Conservation (phyloP, 2,113 vertebrate genomes). For the Hypanus sabinus region DNA sequence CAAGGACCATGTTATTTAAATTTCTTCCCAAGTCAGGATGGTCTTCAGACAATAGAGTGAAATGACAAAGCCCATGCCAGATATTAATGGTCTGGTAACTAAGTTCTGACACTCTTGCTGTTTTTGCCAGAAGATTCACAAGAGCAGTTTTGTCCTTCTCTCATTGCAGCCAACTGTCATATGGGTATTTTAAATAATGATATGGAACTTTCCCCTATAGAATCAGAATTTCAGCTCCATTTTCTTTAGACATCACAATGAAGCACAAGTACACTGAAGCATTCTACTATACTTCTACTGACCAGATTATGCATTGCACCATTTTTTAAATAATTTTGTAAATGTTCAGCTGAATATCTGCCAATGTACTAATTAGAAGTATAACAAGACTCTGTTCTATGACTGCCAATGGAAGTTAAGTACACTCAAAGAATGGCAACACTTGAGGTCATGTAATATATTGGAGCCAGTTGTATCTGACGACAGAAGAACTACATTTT, state of each 20-base stretch:
- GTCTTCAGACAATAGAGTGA: background rate
- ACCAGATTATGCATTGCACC: background rate
- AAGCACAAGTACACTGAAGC: background rate
- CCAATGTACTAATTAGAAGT: background rate
- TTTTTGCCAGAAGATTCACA: background rate
- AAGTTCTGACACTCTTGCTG: background rate
- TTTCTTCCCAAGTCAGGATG: background rate
- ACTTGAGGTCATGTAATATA: background rate
- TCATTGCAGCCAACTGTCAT: background rate
- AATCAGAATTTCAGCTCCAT: background rate
- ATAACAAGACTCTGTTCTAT: background rate
- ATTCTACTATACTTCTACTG: background rate
- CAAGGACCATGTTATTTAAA: background rate
- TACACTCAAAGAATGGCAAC: background rate
- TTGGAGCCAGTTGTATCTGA: background rate
- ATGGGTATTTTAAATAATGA: background rate
- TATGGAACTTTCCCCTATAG: background rate
- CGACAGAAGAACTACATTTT: background rate
- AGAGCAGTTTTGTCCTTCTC: background rate
- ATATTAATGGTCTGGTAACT: background rate
- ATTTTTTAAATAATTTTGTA: background rate
- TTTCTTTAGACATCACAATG: background rate
- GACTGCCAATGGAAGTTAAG: background rate
- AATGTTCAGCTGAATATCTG: background rate
- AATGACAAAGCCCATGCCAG: background rate